Evolutionary conservation across 2,888 invertebrate species (phyloP).

Genomic region (Adelognathus sp.): DNA sequence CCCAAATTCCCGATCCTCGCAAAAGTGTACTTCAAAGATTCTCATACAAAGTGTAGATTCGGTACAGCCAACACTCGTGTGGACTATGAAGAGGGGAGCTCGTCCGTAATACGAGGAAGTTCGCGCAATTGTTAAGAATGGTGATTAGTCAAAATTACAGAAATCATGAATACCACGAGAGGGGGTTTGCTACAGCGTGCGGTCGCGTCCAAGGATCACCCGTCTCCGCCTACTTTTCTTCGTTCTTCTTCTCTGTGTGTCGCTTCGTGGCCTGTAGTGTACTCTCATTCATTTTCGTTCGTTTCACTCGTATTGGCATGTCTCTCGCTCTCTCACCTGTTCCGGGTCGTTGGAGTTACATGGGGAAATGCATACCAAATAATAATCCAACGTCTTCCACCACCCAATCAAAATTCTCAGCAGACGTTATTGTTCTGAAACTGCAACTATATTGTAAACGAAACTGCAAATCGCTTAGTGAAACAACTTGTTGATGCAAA

Average conservation of each 20-base stretch:
- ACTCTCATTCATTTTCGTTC: constrained; percentile 23
- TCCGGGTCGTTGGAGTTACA: constrained; percentile 32
- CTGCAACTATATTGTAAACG: too few species aligned
- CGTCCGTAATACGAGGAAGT: constrained; percentile 56
- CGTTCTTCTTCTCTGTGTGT: constrained; percentile 10
- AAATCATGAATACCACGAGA: constrained; percentile 56
- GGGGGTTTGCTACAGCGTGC: constrained; percentile 32
- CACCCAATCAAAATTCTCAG: too few species aligned
- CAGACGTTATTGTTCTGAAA: too few species aligned
- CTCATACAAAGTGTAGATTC: neutral
- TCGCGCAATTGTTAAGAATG: constrained; percentile 59
- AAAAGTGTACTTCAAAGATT: too few species aligned
- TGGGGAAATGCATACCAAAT: neutral
- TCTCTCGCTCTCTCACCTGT: constrained; percentile 24
- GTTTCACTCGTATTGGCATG: neutral
- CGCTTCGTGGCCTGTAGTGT: neutral
- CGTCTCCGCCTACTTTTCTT: constrained; percentile 30
- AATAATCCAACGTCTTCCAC: neutral
- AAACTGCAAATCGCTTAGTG: too few species aligned
- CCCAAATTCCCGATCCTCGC: too few species aligned
- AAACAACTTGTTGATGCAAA: too few species aligned
- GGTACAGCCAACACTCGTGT: neutral
- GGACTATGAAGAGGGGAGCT: neutral
- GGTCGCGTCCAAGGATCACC: constrained; percentile 35
- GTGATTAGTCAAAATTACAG: constrained; percentile 64